Evolutionary conservation across 2,888 invertebrate genomes (phyloP).

Genomic region (Metopia argyrocephala): DNA sequence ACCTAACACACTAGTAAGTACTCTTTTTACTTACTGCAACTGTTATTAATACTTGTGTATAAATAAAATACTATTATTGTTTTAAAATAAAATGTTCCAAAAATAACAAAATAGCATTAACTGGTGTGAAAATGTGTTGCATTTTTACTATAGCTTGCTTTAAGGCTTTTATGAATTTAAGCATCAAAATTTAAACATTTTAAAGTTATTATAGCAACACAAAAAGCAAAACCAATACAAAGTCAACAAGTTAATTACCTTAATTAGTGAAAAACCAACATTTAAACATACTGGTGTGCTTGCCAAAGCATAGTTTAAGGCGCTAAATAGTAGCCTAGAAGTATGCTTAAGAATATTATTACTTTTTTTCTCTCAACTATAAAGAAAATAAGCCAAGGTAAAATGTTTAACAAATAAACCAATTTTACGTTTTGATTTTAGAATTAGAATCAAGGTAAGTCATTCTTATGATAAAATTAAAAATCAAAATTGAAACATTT

Average conservation of each 20-base stretch:
- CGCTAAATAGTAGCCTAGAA: conserved; percentile 1
- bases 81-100: too few species aligned
- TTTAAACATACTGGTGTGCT: too few species aligned
- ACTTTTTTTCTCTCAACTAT: too few species aligned
- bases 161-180: conserved; percentile 31
- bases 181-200: conserved; percentile 14
- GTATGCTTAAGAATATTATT: conserved; percentile 15
- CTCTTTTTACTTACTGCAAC: not conserved
- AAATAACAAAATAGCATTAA: not conserved
- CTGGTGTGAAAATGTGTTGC: not conserved
- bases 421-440: not conserved
- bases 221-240: conserved; percentile 22
- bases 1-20: not conserved
- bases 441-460: not conserved
- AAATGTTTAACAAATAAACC: not conserved
- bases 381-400: not conserved
- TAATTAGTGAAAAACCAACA: conserved; percentile 41
- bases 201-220: conserved; percentile 25
- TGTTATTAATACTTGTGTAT: not conserved
- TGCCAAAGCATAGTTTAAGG: conserved; percentile 36
- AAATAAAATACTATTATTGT: too few species aligned
- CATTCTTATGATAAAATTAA: not conserved
- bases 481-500: not conserved
- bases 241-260: conserved; percentile 44
- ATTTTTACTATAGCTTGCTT: conserved; percentile 7